Conservation (phyloP, 64 coral and sea anemone species). For the Trachythela sp. region DNA sequence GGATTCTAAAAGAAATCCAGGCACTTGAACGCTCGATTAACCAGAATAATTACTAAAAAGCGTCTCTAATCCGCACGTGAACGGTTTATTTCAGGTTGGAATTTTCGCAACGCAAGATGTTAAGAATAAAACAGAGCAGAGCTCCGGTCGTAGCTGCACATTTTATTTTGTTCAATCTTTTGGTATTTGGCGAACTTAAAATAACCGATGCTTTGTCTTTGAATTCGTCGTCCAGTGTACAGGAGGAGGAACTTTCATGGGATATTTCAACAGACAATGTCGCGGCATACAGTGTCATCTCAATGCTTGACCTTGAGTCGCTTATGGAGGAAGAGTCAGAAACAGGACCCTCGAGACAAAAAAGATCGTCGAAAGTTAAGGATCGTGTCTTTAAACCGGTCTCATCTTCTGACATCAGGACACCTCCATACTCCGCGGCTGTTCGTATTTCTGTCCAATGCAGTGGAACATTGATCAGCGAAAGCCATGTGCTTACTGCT, state of each 20-base stretch:
- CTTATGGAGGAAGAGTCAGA: neutral
- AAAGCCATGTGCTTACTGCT: neutral
- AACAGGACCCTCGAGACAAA: neutral
- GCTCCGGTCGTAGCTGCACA: neutral
- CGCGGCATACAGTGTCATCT: neutral
- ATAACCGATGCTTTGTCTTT: neutral
- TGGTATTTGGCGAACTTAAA: neutral
- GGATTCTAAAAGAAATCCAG: neutral
- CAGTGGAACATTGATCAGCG: constrained; percentile 7
- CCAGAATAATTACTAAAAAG: neutral
- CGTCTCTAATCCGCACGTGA: neutral
- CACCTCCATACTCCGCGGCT: neutral
- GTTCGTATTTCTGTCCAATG: neutral
- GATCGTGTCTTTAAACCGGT: neutral
- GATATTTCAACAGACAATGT: neutral
- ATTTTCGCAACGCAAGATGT: neutral
- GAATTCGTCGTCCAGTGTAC: neutral
- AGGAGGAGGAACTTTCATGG: neutral
- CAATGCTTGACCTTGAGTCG: neutral
- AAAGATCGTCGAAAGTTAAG: neutral
- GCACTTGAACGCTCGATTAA: constrained; percentile 12
- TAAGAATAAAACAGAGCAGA: neutral
- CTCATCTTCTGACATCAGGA: neutral
- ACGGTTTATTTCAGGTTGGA: neutral
- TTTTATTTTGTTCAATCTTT: neutral